These are phyloP conservation scores for Ellobius talpinus DNA, from an alignment of 2,113 vertebrate species.

Conservation along the genomic window DNA sequence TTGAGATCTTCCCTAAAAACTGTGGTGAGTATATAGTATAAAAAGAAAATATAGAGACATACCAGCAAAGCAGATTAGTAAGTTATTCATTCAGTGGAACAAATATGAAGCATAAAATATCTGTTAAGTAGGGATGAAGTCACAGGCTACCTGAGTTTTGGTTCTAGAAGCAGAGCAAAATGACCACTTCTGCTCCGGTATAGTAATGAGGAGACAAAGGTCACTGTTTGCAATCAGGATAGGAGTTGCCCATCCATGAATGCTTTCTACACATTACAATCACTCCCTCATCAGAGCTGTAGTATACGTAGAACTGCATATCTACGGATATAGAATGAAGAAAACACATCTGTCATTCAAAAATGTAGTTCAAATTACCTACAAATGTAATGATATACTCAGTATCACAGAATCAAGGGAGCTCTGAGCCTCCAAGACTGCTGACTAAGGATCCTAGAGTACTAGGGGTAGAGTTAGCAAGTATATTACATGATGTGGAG, in stretches of 20 bases:
- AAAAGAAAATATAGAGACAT: not conserved
- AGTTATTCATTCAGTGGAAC: not conserved
- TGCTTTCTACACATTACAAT: not conserved
- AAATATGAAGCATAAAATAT: not conserved
- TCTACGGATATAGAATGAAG: not conserved
- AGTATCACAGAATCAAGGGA: not conserved
- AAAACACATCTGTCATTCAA: not conserved
- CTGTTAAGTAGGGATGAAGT: not conserved
- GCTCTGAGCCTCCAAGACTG: not conserved
- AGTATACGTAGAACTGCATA: not conserved
- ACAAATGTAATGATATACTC: not conserved
- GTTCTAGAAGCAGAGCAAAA: conserved; percentile 8
- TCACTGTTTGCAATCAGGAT: conserved; percentile 6
- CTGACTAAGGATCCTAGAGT: not conserved
- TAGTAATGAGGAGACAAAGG: not conserved
- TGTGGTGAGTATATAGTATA: not conserved
- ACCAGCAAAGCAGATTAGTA: not conserved
- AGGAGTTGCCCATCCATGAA: not conserved
- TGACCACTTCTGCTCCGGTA: not conserved
- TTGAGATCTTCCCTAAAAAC: not conserved
- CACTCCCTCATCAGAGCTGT: not conserved
- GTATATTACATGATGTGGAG: not conserved
- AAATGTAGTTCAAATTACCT: not conserved
- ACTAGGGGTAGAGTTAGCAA: not conserved
- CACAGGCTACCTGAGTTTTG: not conserved